Base-by-base conservation (phyloP, 2,797 vertebrate species). In the Enteromius viviparus region DNA sequence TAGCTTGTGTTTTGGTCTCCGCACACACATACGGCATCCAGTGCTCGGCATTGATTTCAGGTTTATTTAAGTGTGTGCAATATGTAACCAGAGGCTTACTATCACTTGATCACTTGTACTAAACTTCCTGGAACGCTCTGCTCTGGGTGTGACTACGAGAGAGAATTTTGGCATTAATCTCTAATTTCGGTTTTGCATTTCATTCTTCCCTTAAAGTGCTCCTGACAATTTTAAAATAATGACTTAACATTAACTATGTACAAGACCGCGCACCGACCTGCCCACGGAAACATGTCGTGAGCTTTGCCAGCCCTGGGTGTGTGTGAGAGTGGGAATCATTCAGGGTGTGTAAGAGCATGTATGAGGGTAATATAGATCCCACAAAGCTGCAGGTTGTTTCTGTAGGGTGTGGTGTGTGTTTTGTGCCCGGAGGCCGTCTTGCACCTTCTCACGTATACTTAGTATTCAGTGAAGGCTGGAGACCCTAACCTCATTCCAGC, bases 331-430 rank as follows among this genome's bases (percentile, higher is more conserved):
- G 21, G 62, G 80, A 82, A 84, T 82, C 47, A 82, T 66, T 15
- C 49, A 82, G 72, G 81, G 81, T 83, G 81, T 83, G 80, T 76
- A 45, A 74, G 80, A 58, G 70, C 69, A 70, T 79, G 87, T 75
- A 80, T 21, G 45, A 71, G 78, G 85, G 84, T 81, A 78, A 78
- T 29, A 78, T 75, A 72, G 76, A 85, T 75, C 81, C 87, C 82
- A 74, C 51, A n/a, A 80, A 66, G 84, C 84, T 81, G 76, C 70
- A 75, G 80, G 87, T 79, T 76, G 37, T 84, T 88, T 85, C 87
- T 87, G 76, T 83, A 87, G 87, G 87, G 87, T 80, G 87, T 87
- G 87, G 85, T 84, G 87, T 70, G 69, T 79, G 84, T 87, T 84
- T 77, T 82, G 81, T 84, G 71, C 65, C 87, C 29, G 7, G 58